phyloP scores from a whole-genome alignment of 2,113 vertebrate genomes.

The Rutilus rutilus region DNA sequence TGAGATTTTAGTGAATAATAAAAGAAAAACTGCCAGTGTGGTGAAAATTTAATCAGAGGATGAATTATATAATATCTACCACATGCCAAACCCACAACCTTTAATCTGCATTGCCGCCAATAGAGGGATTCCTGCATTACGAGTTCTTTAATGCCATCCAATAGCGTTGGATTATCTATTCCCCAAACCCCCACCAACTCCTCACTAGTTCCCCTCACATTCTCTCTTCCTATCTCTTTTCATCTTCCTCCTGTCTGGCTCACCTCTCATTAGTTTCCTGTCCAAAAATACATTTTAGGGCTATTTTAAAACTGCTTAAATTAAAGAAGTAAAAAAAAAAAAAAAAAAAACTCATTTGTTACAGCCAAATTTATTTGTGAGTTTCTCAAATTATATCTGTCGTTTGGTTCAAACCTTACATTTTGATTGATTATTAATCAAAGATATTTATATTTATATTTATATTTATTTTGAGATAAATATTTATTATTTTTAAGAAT shows the following conservation, averaged over 20 bases:
- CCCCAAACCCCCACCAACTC: constrained; percentile 47
- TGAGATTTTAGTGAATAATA: constrained; percentile 31
- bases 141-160: constrained; percentile 67
- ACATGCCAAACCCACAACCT: constrained; percentile 68
- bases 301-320: neutral
- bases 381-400: neutral
- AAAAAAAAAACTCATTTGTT: neutral
- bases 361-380: neutral
- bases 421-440: neutral
- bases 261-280: constrained; percentile 39
- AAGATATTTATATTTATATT: neutral
- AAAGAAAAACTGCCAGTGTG: constrained; percentile 58
- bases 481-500: no score
- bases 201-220: neutral
- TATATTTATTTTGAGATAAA: no score
- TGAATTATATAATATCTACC: constrained; percentile 74
- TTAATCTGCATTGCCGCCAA: constrained; percentile 72
- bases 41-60: constrained; percentile 70
- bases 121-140: constrained; percentile 72
- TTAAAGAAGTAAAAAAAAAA: neutral
- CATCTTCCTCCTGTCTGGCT: neutral
- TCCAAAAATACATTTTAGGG: neutral
- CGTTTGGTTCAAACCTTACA: neutral
- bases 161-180: constrained; percentile 70
- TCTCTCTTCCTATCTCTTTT: neutral